Percentiles rank a stretch among this genome's conserved stretches.
These are phyloP conservation scores for Tetheella fluctuosa DNA, from an alignment of 2,888 invertebrate species.

Conservation along the genomic window DNA sequence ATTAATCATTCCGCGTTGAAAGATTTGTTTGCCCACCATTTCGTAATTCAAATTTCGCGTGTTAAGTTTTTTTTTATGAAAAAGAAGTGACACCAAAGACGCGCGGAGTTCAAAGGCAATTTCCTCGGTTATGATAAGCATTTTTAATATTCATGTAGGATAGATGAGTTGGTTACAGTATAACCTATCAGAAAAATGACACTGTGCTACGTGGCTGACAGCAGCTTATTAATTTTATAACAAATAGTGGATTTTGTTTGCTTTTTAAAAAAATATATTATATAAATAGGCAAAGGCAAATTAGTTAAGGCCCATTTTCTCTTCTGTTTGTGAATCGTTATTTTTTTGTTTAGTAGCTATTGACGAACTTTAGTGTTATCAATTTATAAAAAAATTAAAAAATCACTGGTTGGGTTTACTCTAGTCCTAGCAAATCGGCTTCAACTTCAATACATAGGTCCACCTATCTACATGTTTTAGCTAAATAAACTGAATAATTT, in stretches of 20 bases:
- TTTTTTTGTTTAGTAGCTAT: no score
- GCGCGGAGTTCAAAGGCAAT: slow-evolving; percentile 49
- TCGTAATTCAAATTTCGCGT: slow-evolving; percentile 32
- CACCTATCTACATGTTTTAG: no score
- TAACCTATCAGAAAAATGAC: slow-evolving; percentile 15
- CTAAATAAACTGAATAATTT: no score
- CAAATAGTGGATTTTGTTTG: not conserved
- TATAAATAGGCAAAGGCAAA: no score
- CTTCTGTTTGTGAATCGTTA: no score
- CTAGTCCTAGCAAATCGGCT: no score
- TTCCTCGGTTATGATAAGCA: slow-evolving; percentile 42
- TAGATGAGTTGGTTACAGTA: slow-evolving; percentile 28
- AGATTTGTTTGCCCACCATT: slow-evolving; percentile 28
- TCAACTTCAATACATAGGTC: no score
- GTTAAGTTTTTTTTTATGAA: slow-evolving; percentile 33
- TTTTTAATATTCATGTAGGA: slow-evolving; percentile 55
- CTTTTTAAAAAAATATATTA: not conserved
- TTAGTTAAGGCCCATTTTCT: no score
- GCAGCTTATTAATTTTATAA: not conserved
- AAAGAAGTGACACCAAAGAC: slow-evolving; percentile 32
- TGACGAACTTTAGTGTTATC: no score
- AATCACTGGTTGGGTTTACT: no score
- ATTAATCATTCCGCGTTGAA: slow-evolving; percentile 37
- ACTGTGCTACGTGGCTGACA: slow-evolving; percentile 17
- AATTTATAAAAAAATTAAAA: no score